These are phyloP conservation scores for Rhopalosiphum padi DNA, from an alignment of 1,140 invertebrate species.

Conservation along the genomic window DNA sequence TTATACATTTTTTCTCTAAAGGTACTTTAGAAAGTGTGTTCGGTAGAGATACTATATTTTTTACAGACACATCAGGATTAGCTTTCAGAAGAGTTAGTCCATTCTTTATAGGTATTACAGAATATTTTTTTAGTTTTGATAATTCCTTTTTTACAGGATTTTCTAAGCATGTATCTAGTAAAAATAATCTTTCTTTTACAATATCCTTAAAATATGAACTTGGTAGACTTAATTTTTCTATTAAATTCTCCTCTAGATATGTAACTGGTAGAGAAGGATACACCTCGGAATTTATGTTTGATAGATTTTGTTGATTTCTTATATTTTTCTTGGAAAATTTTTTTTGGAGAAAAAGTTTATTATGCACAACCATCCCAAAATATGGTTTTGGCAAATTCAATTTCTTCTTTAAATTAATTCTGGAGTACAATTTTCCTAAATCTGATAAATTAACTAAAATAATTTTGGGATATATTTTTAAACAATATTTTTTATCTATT, in stretches of 20 bases:
- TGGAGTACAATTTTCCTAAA: no score
- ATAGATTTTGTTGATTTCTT: not conserved
- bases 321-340: not conserved
- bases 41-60: not conserved
- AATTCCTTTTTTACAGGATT: not conserved
- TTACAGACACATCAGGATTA: no score
- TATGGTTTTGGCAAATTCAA: not conserved
- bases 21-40: not conserved
- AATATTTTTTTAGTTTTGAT: not conserved
- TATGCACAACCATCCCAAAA: not conserved
- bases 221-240: no score
- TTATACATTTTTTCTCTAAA: not conserved
- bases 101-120: no score
- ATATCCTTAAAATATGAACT: not conserved
- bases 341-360: not conserved
- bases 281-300: not conserved
- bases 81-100: no score
- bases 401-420: not conserved
- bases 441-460: no score
- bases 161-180: not conserved
- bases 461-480: not conserved
- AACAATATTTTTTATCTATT: not conserved
- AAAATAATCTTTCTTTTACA: not conserved
- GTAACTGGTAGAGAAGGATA: no score
- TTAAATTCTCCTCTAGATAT: no score